phyloP scores from a whole-genome alignment of 1,140 invertebrate genomes.

The Sitobion miscanthi region DNA sequence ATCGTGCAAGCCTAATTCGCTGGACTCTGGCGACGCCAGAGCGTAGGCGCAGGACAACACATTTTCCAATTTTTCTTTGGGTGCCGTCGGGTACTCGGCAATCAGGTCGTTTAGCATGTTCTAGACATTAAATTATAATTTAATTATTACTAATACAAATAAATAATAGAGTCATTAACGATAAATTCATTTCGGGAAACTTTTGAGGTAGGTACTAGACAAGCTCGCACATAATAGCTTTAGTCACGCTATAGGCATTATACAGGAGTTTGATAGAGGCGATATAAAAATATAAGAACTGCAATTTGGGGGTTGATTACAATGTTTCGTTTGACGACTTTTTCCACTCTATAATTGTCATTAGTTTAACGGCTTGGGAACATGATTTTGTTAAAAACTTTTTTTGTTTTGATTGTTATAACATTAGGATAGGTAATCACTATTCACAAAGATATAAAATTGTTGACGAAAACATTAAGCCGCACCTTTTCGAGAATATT shows the following conservation, averaged over 20 bases:
- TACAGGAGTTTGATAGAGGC: constrained; percentile 33
- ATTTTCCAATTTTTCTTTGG: constrained; percentile 69
- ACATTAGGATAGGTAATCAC: not conserved
- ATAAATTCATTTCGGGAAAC: constrained; percentile 35
- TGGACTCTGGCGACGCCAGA: constrained; percentile 74
- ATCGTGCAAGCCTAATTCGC: constrained; percentile 79
- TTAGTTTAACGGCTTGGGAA: constrained; percentile 26
- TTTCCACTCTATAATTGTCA: constrained; percentile 16
- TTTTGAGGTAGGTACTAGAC: constrained; percentile 34
- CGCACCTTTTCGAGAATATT: not conserved
- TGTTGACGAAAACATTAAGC: not conserved
- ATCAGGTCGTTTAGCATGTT: constrained; percentile 43
- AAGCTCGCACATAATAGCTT: not conserved
- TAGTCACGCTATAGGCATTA: constrained; percentile 51
- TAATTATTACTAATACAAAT: constrained; percentile 18
- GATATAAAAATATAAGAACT: constrained; percentile 30
- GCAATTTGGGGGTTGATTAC: constrained; percentile 28
- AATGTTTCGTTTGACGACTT: constrained; percentile 45
- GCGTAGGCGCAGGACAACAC: constrained; percentile 79
- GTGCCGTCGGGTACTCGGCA: constrained; percentile 66
- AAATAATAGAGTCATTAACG: constrained; percentile 30
- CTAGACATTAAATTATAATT: constrained; percentile 7
- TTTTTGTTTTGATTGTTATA: not conserved
- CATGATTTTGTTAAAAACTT: constrained; percentile 1
- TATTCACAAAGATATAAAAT: not conserved